A percentile compares a stretch with the other conserved stretches of the same genome.
phyloP scores from a whole-genome alignment of 2,797 vertebrate species.

The Dicrostonyx torquatus region DNA sequence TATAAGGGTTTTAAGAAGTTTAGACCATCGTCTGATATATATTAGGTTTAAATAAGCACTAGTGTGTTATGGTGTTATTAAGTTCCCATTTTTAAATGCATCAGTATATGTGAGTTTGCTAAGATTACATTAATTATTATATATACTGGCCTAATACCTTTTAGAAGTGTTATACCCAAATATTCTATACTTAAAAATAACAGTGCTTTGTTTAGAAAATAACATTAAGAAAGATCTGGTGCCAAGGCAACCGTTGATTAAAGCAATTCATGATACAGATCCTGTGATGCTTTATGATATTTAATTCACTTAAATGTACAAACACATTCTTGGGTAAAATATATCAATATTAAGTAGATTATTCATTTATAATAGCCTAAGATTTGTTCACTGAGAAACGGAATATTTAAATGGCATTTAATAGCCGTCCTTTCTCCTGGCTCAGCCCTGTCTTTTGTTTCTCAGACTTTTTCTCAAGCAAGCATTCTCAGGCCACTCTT shows the following conservation, averaged over 20 bases:
- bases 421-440: not conserved
- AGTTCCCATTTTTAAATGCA: not conserved
- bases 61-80: not conserved
- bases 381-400: not conserved
- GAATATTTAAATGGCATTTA: not conserved
- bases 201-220: constrained; percentile 36
- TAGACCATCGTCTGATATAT: not conserved
- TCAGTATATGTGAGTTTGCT: not conserved
- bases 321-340: constrained; percentile 14
- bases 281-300: not conserved
- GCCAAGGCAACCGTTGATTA: not conserved
- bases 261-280: constrained; percentile 14
- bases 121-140: not conserved
- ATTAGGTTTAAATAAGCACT: not conserved
- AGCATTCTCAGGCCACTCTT: not conserved
- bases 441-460: not conserved
- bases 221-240: constrained; percentile 16
- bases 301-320: constrained; percentile 56
- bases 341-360: constrained; percentile 30
- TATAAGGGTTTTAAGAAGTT: not conserved
- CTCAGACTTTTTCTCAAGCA: not conserved
- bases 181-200: constrained; percentile 21
- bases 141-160: not conserved
- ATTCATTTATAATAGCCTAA: constrained; percentile 1
- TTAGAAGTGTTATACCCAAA: not conserved